phyloP scores from a whole-genome alignment of 2,888 invertebrate species.

The Ophioninae sp. region DNA sequence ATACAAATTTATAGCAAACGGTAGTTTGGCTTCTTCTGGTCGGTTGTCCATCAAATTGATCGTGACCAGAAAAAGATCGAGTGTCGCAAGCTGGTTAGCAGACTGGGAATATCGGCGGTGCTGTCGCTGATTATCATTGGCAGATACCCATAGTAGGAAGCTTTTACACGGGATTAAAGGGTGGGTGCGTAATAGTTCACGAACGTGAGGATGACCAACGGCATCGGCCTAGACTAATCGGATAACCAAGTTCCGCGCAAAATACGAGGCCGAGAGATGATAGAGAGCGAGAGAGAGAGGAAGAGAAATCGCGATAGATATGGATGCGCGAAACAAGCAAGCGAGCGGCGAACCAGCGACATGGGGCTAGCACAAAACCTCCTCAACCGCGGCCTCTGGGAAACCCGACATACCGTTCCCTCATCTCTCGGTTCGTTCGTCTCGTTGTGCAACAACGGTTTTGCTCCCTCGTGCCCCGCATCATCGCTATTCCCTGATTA shows the following conservation, averaged over 20 bases:
- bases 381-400: conserved; percentile 65
- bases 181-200: conserved; percentile 52
- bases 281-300: conserved; percentile 14
- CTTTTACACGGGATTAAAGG: conserved; percentile 47
- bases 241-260: conserved; percentile 74
- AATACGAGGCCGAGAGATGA: conserved; percentile 51
- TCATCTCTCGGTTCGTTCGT: conserved; percentile 37
- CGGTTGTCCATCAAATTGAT: background rate
- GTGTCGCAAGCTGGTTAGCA: conserved; percentile 14
- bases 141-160: conserved; percentile 33
- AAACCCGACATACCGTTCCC: conserved; percentile 18
- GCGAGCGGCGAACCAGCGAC: conserved; percentile 46
- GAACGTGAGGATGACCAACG: conserved; percentile 56
- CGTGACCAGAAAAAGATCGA: conserved; percentile 1
- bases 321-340: conserved; percentile 34
- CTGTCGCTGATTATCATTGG: conserved; percentile 45
- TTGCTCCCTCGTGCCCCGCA: conserved; percentile 67
- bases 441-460: conserved; percentile 54
- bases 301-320: background rate
- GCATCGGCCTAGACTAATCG: conserved; percentile 71
- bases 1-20: background rate
- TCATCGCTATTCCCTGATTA: conserved; percentile 79
- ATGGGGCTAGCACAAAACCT: conserved; percentile 66
- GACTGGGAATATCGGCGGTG: conserved; percentile 9
- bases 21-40: background rate